Percentiles rank a stretch among this genome's conserved stretches.
Evolutionary conservation across 1,140 invertebrate species (phyloP).

Genomic region (Thaumetopoea pityocampa): DNA sequence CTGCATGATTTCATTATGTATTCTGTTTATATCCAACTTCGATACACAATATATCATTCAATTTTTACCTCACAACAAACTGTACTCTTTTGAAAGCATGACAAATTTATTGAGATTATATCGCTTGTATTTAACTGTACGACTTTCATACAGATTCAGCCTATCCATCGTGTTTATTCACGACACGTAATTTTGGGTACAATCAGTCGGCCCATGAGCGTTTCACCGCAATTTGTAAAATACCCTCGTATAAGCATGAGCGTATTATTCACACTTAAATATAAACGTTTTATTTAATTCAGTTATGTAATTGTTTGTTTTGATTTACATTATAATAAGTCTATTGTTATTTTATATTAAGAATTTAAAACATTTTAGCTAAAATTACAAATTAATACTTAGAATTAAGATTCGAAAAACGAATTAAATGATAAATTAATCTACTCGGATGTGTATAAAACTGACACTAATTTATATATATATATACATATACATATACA

Average conservation of each 20-base stretch:
- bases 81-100: slow-evolving; percentile 17
- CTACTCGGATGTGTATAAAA: no score
- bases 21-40: slow-evolving; percentile 16
- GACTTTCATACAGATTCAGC: slow-evolving; percentile 28
- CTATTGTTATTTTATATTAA: slow-evolving; percentile 21
- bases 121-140: slow-evolving; percentile 34
- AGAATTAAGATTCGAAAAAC: no score
- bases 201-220: slow-evolving; percentile 12
- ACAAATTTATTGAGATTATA: slow-evolving; percentile 15
- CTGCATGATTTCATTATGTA: slow-evolving; percentile 16
- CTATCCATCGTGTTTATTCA: slow-evolving; percentile 31
- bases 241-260: slow-evolving; percentile 56
- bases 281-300: slow-evolving; percentile 21
- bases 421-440: no score
- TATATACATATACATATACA: no score
- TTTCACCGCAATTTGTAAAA: slow-evolving; percentile 46
- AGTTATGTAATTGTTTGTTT: slow-evolving; percentile 29
- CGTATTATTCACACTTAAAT: slow-evolving; percentile 26
- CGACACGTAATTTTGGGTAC: slow-evolving; percentile 15
- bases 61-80: slow-evolving; percentile 10
- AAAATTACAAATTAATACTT: no score
- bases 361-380: no score
- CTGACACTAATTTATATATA: no score
- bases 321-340: slow-evolving; percentile 27
- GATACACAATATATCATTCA: slow-evolving; percentile 14